Percentiles rank a stretch among this genome's conserved stretches.
phyloP scores from a whole-genome alignment of 1,140 invertebrate species.

The Pseudachorutes palmiensis region DNA sequence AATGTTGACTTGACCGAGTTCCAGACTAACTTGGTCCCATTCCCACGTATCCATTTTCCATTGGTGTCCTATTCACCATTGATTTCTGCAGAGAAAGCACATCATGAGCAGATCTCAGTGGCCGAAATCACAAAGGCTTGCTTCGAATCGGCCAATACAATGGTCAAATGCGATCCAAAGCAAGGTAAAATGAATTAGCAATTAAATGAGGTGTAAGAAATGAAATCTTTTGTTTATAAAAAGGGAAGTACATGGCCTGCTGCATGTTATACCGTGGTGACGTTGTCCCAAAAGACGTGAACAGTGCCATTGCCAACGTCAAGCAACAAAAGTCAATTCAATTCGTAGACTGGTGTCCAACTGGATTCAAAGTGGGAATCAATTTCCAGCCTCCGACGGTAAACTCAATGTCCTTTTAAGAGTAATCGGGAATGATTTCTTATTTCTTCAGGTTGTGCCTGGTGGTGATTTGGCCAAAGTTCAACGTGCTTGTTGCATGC shows the following conservation, averaged over 20 bases:
- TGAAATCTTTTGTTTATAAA: no score
- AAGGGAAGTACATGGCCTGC: conserved; percentile 67
- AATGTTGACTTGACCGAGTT: no score
- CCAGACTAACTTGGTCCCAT: conserved; percentile 56
- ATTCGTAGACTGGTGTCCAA: no score
- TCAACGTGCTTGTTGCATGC: conserved; percentile 40
- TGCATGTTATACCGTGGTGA: conserved; percentile 63
- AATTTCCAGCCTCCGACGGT: conserved; percentile 43
- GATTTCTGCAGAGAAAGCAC: conserved; percentile 52
- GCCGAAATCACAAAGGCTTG: no score
- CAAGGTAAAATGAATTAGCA: conserved; percentile 44
- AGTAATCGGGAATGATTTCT: no score
- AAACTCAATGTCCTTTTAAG: no score
- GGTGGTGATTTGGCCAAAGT: conserved; percentile 50
- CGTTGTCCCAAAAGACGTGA: conserved; percentile 54
- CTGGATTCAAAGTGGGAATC: no score
- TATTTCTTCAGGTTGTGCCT: no score
- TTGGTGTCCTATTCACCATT: conserved; percentile 56
- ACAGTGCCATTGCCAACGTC: conserved; percentile 73
- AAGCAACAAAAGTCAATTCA: no score
- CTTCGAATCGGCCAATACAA: conserved; percentile 48
- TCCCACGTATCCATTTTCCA: conserved; percentile 49
- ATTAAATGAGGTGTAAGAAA: no score
- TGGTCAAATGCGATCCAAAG: conserved; percentile 53
- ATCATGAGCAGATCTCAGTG: conserved; percentile 49